Percentiles rank a stretch among this genome's conserved stretches.
These are phyloP conservation scores for Rhamnusium bicolor DNA, from an alignment of 2,888 invertebrate genomes.

Conservation along the genomic window DNA sequence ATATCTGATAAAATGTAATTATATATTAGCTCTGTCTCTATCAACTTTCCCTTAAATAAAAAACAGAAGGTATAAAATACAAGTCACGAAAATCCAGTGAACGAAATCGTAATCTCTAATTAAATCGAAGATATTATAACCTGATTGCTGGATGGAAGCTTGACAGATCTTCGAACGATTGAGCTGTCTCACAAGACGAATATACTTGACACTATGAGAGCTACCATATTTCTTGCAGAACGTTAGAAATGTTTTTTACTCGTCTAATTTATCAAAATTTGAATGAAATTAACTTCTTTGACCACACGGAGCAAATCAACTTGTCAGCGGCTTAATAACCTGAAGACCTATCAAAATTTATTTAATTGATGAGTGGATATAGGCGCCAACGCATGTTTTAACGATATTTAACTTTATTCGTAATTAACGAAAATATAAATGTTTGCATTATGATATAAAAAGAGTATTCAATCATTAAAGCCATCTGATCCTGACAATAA, in stretches of 20 bases:
- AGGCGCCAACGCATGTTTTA: background rate
- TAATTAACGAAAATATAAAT: background rate
- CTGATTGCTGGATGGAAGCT: slow-evolving; percentile 53
- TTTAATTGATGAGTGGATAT: slow-evolving; percentile 14
- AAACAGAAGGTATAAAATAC: slow-evolving; percentile 17
- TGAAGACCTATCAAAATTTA: slow-evolving; percentile 19
- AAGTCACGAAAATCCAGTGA: slow-evolving; percentile 19
- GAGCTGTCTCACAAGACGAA: slow-evolving; percentile 51
- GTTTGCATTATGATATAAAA: background rate
- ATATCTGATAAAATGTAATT: slow-evolving; percentile 24
- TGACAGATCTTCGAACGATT: slow-evolving; percentile 58
- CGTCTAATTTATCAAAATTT: slow-evolving; percentile 33
- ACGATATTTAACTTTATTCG: background rate
- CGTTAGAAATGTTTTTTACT: slow-evolving; percentile 28
- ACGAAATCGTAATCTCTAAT: slow-evolving; percentile 33
- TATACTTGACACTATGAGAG: slow-evolving; percentile 24
- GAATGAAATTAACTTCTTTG: slow-evolving; percentile 28
- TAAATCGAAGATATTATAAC: slow-evolving; percentile 55
- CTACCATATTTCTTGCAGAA: slow-evolving; percentile 14
- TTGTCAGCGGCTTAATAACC: slow-evolving; percentile 24
- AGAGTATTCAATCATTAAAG: no score
- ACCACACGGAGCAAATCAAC: slow-evolving; percentile 19
- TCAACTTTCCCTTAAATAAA: slow-evolving; percentile 16
- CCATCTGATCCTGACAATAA: no score
- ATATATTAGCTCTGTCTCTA: slow-evolving; percentile 14